Conservation (phyloP, 1,140 invertebrate genomes). For the Trigoniulus corallinus region DNA sequence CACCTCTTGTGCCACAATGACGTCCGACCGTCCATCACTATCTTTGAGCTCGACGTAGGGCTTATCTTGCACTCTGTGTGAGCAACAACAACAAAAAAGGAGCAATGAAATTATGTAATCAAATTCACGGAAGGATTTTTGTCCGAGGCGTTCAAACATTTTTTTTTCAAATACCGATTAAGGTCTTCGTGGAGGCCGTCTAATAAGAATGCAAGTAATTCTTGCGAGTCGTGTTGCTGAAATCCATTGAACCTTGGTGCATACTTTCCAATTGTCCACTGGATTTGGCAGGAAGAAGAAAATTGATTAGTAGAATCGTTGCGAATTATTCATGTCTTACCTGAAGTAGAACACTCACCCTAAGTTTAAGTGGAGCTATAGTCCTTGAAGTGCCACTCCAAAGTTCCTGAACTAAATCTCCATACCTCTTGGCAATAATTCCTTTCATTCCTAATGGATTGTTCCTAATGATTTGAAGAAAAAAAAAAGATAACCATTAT, state of each 20-base stretch:
- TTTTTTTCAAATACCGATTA: no score
- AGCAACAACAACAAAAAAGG: neutral
- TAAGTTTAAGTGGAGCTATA: slow-evolving; percentile 63
- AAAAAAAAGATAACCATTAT: slow-evolving; percentile 1
- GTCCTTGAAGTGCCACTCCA: slow-evolving; percentile 65
- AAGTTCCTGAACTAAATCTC: slow-evolving; percentile 65
- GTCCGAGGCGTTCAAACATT: no score
- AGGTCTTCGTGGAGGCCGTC: slow-evolving; percentile 81
- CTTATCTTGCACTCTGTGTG: slow-evolving; percentile 34
- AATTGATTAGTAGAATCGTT: slow-evolving; percentile 6
- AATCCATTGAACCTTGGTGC: slow-evolving; percentile 66
- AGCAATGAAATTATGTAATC: neutral
- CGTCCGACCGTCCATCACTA: slow-evolving; percentile 55
- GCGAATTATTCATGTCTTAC: neutral
- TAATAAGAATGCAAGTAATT: slow-evolving; percentile 69
- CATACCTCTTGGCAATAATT: slow-evolving; percentile 61
- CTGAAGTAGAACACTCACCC: slow-evolving; percentile 28
- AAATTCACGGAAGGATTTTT: no score
- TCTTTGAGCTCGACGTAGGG: slow-evolving; percentile 58
- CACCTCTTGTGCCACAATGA: slow-evolving; percentile 49
- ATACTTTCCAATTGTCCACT: slow-evolving; percentile 66
- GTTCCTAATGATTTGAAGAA: slow-evolving; percentile 23
- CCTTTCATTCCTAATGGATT: slow-evolving; percentile 74
- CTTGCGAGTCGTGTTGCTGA: slow-evolving; percentile 78
- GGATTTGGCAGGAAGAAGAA: slow-evolving; percentile 16